These are phyloP conservation scores for Drosophila pallidifrons DNA, from an alignment of 1,140 invertebrate genomes.

Conservation along the genomic window DNA sequence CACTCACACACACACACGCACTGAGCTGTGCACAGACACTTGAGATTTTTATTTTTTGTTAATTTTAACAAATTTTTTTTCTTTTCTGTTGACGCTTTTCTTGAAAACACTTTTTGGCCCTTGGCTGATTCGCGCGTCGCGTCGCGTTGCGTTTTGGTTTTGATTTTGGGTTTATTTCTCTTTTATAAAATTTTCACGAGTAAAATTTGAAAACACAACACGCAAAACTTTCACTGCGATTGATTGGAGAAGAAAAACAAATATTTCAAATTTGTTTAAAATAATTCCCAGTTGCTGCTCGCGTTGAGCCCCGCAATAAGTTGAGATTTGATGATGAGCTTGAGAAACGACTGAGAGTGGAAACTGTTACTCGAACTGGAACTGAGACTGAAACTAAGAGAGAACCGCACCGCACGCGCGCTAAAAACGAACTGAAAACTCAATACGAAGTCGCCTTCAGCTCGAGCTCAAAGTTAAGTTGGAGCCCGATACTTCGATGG, in stretches of 20 bases:
- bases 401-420: constrained; percentile 83
- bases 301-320: constrained; percentile 15
- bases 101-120: constrained; percentile 13
- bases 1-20: constrained; percentile 50
- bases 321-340: constrained; percentile 19
- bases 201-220: constrained; percentile 65
- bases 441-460: constrained; percentile 42
- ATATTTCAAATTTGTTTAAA: constrained; percentile 17
- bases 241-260: constrained; percentile 47
- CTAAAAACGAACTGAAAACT: constrained; percentile 82
- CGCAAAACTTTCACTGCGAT: constrained; percentile 72
- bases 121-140: constrained; percentile 63
- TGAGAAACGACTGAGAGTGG: constrained; percentile 14
- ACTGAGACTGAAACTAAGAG: constrained; percentile 39
- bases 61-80: constrained; percentile 65
- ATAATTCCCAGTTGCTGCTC: constrained; percentile 28
- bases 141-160: constrained; percentile 39
- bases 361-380: not conserved
- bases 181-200: constrained; percentile 72
- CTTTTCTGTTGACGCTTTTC: constrained; percentile 45
- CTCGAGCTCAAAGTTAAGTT: constrained; percentile 29
- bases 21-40: constrained; percentile 50
- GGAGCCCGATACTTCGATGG: constrained; percentile 29
- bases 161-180: constrained; percentile 33
- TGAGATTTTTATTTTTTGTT: constrained; percentile 32